phyloP scores from a whole-genome alignment of 2,888 invertebrate genomes.

The Temnothorax unifasciatus region DNA sequence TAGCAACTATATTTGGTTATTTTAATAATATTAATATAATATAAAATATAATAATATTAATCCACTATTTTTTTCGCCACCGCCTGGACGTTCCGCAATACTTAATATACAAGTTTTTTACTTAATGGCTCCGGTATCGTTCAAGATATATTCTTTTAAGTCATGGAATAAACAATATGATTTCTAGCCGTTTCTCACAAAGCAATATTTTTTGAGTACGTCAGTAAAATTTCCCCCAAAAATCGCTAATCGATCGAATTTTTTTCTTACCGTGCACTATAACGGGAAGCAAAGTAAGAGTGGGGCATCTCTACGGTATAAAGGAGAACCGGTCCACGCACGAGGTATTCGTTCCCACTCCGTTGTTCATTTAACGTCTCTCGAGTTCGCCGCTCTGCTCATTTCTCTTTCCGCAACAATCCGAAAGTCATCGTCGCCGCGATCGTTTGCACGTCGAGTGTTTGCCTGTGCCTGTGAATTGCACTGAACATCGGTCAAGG shows the following conservation, averaged over 20 bases:
- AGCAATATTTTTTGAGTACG: neutral
- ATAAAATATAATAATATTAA: no score
- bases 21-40: neutral
- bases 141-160: neutral
- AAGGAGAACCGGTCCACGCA: slow-evolving; percentile 84
- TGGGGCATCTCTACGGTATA: slow-evolving; percentile 80
- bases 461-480: neutral
- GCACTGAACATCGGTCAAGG: slow-evolving; percentile 1
- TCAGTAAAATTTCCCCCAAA: neutral
- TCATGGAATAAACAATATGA: neutral
- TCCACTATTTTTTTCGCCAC: neutral
- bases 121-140: neutral
- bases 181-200: neutral
- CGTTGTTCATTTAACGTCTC: slow-evolving; percentile 75
- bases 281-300: slow-evolving; percentile 68
- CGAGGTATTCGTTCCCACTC: slow-evolving; percentile 80
- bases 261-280: neutral
- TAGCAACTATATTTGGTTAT: neutral
- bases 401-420: slow-evolving; percentile 66
- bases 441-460: slow-evolving; percentile 36
- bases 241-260: slow-evolving; percentile 17
- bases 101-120: neutral
- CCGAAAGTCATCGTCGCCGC: slow-evolving; percentile 52
- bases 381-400: slow-evolving; percentile 71
- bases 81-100: neutral